A percentile compares a stretch with the other conserved stretches of the same genome.
These are phyloP conservation scores for Microtus montanus DNA, from an alignment of 2,113 vertebrate species.

Conservation along the genomic window DNA sequence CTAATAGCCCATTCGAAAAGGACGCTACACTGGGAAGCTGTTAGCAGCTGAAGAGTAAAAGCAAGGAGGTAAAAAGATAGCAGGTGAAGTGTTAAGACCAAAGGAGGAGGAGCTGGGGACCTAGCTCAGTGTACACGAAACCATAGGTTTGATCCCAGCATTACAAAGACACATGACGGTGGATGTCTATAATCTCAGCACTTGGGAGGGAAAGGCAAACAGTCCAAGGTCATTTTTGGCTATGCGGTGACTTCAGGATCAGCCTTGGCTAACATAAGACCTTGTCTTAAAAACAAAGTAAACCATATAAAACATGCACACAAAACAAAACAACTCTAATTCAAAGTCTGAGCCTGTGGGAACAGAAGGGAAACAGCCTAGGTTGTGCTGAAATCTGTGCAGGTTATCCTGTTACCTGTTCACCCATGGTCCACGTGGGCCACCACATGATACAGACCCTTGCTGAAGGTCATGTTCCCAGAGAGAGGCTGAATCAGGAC, in stretches of 20 bases:
- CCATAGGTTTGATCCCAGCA: too few species aligned
- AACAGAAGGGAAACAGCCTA: neutral
- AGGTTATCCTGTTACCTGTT: neutral
- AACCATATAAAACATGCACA: neutral
- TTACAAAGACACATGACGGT: neutral
- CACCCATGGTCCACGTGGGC: neutral
- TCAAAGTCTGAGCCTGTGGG: neutral
- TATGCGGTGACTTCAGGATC: too few species aligned
- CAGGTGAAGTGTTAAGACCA: neutral
- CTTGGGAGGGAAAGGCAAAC: neutral
- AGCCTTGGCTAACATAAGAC: neutral
- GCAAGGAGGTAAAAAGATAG: neutral
- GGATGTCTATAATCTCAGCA: neutral
- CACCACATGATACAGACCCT: too few species aligned
- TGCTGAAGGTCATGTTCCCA: neutral
- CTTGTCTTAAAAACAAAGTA: neutral
- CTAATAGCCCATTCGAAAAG: neutral
- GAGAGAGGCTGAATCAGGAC: neutral
- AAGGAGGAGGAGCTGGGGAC: neutral
- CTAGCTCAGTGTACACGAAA: neutral
- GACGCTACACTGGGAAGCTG: neutral
- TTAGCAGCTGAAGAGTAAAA: neutral
- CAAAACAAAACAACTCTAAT: neutral
- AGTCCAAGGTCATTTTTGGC: neutral
- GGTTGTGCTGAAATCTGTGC: neutral